Evolutionary conservation across 2,797 vertebrate species (phyloP), one percentile per base, ranked within the genome.

Genomic region (Limosa lapponica): DNA sequence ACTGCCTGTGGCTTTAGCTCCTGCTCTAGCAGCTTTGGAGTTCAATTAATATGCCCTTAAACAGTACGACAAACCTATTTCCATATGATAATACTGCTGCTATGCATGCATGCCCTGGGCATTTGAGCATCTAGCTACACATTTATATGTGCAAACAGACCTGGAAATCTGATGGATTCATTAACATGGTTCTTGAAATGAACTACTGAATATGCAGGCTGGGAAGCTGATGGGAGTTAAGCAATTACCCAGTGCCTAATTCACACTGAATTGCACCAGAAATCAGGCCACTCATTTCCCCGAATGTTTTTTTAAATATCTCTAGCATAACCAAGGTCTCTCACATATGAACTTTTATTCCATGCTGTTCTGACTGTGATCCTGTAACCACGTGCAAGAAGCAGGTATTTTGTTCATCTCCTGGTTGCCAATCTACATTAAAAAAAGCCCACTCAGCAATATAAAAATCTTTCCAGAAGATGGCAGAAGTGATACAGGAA

Each of bases 401-500:
- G 22, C 10, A 30, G 4, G 0, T 27, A 61, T 55, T 88, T 73
- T 65, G 15, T 27, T 61, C 28, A 16, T 37, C 27, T 81, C 43
- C 41, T 3, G 1, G 8, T 24, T 72, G 25, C 22, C 2, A 3
- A 46, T 5, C 11, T 23, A 10, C 52, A 4, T 51, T 23, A 4
- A 32, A 46, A 72, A 44, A 79, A 72, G 17, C 13, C 54, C 54
- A 61, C 8, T 20, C 27, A 37, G 62, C 39, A 75, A 73, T 65
- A 49, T 3, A n/a, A 16, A 74, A 83, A 75, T 27, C 2, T 36
- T 92, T 82, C 97, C 97, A 96, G 91, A 90, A 97, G 98, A 98
- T 97, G 98, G 98, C 98, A 98, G 98, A 95, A 97, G 87, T 51
- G 94, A 64, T 59, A 72, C 51, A 80, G 39, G 69, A 96, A 95